Conservation (phyloP, 2,888 invertebrate species). For the Athripsodes cinereus region DNA sequence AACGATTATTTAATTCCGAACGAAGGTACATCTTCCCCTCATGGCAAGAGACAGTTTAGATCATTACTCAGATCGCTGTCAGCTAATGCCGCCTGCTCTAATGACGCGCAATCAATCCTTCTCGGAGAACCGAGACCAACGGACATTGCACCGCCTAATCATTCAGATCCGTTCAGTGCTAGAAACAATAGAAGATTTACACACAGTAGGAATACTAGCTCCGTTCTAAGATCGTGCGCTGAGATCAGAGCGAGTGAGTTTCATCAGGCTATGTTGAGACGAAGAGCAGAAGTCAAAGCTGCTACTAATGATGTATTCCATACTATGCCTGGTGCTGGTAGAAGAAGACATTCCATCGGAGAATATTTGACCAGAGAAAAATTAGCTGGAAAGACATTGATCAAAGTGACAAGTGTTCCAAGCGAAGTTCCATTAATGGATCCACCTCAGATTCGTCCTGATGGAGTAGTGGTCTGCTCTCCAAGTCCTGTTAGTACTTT, state of each 20-base stretch:
- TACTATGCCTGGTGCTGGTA: slow-evolving; percentile 42
- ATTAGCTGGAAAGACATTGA: slow-evolving; percentile 17
- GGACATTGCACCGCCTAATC: slow-evolving; percentile 57
- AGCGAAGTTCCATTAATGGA: slow-evolving; percentile 52
- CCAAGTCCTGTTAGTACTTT: neutral
- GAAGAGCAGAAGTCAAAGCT: slow-evolving; percentile 32
- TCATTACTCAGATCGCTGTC: slow-evolving; percentile 59
- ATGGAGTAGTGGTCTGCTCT: slow-evolving; percentile 30
- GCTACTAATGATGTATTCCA: slow-evolving; percentile 57
- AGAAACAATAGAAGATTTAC: slow-evolving; percentile 26
- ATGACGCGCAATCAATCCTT: slow-evolving; percentile 59
- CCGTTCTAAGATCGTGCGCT: slow-evolving; percentile 10
- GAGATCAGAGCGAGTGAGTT: slow-evolving; percentile 21
- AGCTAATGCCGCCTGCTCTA: slow-evolving; percentile 53
- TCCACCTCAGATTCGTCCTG: slow-evolving; percentile 40
- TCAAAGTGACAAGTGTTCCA: slow-evolving; percentile 41
- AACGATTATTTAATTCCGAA: slow-evolving; percentile 27
- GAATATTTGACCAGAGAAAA: slow-evolving; percentile 52
- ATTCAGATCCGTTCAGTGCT: slow-evolving; percentile 34
- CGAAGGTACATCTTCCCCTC: slow-evolving; percentile 30
- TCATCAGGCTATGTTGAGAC: slow-evolving; percentile 25
- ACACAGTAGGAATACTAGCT: slow-evolving; percentile 20
- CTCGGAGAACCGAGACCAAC: slow-evolving; percentile 64
- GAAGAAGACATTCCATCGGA: slow-evolving; percentile 63
- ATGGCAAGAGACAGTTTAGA: slow-evolving; percentile 50